Evolutionary conservation across 2,797 vertebrate genomes (phyloP), one percentile per base, ranked within the genome.

Genomic region (Betta splendens): DNA sequence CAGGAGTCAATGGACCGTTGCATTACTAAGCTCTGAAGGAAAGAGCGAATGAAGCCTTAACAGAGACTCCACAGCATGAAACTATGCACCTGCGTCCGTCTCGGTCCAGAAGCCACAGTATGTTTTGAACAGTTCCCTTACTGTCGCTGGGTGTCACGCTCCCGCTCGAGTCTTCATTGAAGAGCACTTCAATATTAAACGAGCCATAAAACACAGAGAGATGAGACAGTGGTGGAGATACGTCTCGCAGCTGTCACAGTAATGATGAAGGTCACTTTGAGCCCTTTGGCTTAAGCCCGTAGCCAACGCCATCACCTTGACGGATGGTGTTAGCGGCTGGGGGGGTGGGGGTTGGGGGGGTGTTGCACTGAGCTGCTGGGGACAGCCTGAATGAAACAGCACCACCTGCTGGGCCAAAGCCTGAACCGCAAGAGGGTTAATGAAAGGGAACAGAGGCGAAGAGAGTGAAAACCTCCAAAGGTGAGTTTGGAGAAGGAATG

Each of bases 231-330:
- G 51, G 33, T 39, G 23, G 15, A 49, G 49, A 18, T 26, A 21
- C 11, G 53, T 61, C 61, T 71, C 62, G 16, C 13, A 63, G 54
- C 50, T 62, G 58, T 67, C 75, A 63, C 68, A 67, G 49, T 73
- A 73, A 52, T 38, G 44, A 56, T 49, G 74, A 77, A 85, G 82
- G 87, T 88, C 69, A 88, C 82, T 82, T 78, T 85, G 74, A 79
- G 75, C 61, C 59, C 16, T 5, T 29, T 70, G 75, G 83, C 75
- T 37, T 20, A 64, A 56, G 35, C 81, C 62, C 74, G 87, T 64
- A 62, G 16, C 31, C 32, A 33, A 26, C 38, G 48, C 57, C 46
- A 72, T 59, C 32, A 22, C 46, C 36, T 18, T 59, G 66, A 63
- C 64, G 53, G 45, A 58, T 58, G 55, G 75, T 54, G 56, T 39